Conservation (phyloP, 1,140 invertebrate species). For the Drosophila tropicalis region DNA sequence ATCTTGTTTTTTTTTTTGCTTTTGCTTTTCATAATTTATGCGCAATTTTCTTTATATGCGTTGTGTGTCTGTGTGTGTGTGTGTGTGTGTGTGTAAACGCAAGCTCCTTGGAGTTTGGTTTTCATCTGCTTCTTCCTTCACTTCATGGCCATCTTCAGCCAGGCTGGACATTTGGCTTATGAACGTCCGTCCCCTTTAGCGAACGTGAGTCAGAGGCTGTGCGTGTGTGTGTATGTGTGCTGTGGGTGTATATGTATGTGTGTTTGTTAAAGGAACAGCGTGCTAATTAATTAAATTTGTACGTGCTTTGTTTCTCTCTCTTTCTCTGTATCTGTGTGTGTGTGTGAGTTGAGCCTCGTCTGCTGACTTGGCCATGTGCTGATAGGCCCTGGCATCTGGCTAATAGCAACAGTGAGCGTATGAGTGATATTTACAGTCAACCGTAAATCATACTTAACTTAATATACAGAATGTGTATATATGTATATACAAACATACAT, state of each 20-base stretch:
- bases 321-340: slow-evolving; percentile 27
- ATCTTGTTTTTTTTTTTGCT: slow-evolving; percentile 31
- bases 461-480: slow-evolving; percentile 65
- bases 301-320: slow-evolving; percentile 56
- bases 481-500: not conserved
- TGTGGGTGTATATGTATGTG: slow-evolving; percentile 16
- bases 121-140: not conserved
- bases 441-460: slow-evolving; percentile 79
- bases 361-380: slow-evolving; percentile 50
- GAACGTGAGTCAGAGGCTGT: slow-evolving; percentile 55
- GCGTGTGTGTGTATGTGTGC: slow-evolving; percentile 7
- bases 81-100: slow-evolving; percentile 8
- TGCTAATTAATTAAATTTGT: slow-evolving; percentile 82
- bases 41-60: slow-evolving; percentile 67
- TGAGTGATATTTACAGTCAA: slow-evolving; percentile 71
- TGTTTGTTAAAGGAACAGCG: slow-evolving; percentile 73
- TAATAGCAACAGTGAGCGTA: slow-evolving; percentile 41
- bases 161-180: slow-evolving; percentile 46
- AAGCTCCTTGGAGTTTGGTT: slow-evolving; percentile 27
- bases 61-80: slow-evolving; percentile 13
- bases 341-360: slow-evolving; percentile 46
- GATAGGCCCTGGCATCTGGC: slow-evolving; percentile 36
- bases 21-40: slow-evolving; percentile 77
- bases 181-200: slow-evolving; percentile 32
- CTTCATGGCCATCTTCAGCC: slow-evolving; percentile 13